Percentiles rank a stretch among this genome's conserved stretches.
phyloP scores from a whole-genome alignment of 2,888 invertebrate genomes.

The Rhagophthalmus giganteus region DNA sequence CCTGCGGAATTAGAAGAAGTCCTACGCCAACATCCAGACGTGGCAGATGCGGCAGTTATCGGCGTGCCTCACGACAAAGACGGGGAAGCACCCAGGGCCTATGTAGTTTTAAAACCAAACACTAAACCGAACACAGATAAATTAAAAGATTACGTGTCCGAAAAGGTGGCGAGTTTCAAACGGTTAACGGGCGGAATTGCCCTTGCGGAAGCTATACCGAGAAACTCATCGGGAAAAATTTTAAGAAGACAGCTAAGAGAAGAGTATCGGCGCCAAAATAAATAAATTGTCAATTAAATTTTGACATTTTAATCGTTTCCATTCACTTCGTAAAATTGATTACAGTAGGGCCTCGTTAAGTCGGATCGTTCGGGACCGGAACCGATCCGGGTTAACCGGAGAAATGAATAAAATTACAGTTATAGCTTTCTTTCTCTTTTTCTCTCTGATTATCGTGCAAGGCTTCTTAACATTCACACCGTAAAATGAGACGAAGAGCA shows the following conservation, averaged over 20 bases:
- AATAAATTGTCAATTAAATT: not conserved
- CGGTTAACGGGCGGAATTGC: slow-evolving; percentile 67
- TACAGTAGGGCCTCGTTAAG: no score
- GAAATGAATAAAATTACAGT: no score
- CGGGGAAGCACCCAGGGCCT: slow-evolving; percentile 77
- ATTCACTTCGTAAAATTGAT: no score
- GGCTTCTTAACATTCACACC: no score
- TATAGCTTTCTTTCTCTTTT: no score
- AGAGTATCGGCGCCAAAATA: not conserved
- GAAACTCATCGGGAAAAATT: slow-evolving; percentile 78
- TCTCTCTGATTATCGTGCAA: no score
- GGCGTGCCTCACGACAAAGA: slow-evolving; percentile 67
- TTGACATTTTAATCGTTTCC: no score
- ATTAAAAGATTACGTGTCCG: slow-evolving; percentile 63
- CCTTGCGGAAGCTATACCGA: slow-evolving; percentile 71
- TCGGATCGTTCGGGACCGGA: no score
- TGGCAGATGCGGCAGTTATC: slow-evolving; percentile 80
- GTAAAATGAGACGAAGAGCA: no score
- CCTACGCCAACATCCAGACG: slow-evolving; percentile 68
- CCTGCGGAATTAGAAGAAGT: slow-evolving; percentile 83
- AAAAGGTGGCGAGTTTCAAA: slow-evolving; percentile 75
- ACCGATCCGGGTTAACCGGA: no score
- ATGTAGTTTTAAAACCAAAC: slow-evolving; percentile 61
- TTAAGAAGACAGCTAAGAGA: slow-evolving; percentile 54
- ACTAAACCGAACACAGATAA: slow-evolving; percentile 57